These are phyloP conservation scores for Cladorhizidae sp. DNA, from an alignment of 37 sponge, comb jelly and placozoan species.

Conservation along the genomic window DNA sequence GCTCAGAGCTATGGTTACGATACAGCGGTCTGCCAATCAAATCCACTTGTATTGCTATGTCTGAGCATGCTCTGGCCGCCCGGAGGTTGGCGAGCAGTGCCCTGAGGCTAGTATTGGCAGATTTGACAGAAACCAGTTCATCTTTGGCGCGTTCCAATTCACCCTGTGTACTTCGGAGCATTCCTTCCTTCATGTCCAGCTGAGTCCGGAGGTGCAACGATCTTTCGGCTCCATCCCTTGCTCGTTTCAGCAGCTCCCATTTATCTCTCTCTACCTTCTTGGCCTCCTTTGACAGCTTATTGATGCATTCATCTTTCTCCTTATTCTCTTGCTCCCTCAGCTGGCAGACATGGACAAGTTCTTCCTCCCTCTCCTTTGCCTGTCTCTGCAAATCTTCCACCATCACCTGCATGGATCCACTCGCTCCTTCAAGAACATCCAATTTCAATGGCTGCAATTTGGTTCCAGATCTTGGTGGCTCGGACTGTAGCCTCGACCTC, in stretches of 20 bases:
- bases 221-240: constrained; percentile 74
- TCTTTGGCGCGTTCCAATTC: constrained; percentile 46
- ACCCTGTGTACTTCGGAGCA: constrained; percentile 6
- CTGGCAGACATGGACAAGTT: background rate
- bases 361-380: constrained; percentile 41
- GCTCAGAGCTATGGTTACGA: constrained; percentile 39
- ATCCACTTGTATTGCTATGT: constrained; percentile 32
- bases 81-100: constrained; percentile 34
- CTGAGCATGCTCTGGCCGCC: constrained; percentile 17
- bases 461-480: no score
- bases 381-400: constrained; percentile 14
- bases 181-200: constrained; percentile 49
- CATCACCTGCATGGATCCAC: background rate
- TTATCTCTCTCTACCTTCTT: constrained; percentile 79
- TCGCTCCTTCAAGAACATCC: background rate
- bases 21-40: background rate
- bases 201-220: constrained; percentile 53
- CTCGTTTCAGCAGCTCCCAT: constrained; percentile 89
- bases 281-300: constrained; percentile 47
- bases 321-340: constrained; percentile 8
- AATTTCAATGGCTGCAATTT: no score
- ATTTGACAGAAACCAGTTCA: constrained; percentile 62
- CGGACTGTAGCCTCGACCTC: background rate
- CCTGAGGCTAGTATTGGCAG: constrained; percentile 62
- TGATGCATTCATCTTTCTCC: constrained; percentile 59